Evolutionary conservation across 2,888 invertebrate species (phyloP).

Genomic region (Hetaerina titia): DNA sequence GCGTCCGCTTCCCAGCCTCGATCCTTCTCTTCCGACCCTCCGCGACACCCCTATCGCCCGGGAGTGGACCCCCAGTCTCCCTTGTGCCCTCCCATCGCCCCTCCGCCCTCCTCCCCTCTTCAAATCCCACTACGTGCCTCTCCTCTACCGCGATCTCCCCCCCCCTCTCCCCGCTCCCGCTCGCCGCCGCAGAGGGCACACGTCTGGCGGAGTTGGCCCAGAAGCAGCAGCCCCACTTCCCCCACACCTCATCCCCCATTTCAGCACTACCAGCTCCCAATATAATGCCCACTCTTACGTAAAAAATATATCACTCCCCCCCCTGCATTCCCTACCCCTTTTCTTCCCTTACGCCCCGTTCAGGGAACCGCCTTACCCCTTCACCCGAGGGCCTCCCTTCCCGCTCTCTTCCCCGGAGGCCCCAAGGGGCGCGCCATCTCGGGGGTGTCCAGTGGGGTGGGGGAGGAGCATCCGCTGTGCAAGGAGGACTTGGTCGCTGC

Average conservation of each 20-base stretch:
- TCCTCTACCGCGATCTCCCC: not conserved
- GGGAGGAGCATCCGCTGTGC: no score
- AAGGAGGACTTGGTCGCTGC: no score
- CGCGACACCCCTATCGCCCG: not conserved
- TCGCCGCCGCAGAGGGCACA: not conserved
- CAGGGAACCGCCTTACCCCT: not conserved
- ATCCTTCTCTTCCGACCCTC: not conserved
- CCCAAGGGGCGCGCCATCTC: not conserved
- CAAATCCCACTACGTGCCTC: not conserved
- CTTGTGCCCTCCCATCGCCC: not conserved
- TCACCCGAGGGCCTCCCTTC: not conserved
- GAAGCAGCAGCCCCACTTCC: not conserved
- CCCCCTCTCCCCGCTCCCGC: not conserved
- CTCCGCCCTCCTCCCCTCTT: not conserved
- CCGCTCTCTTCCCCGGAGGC: not conserved
- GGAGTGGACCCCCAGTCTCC: not conserved
- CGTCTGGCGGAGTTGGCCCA: not conserved
- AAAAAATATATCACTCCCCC: not conserved
- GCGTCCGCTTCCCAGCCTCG: not conserved
- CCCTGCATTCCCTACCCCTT: not conserved
- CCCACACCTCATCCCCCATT: not conserved
- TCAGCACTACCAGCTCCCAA: not conserved
- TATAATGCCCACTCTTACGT: not conserved
- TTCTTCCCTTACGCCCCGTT: not conserved
- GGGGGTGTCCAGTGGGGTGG: no score